A percentile compares a stretch with the other conserved stretches of the same genome.
These are phyloP conservation scores for Brachyhypopomus gauderio DNA, from an alignment of 2,113 vertebrate species.

Conservation along the genomic window DNA sequence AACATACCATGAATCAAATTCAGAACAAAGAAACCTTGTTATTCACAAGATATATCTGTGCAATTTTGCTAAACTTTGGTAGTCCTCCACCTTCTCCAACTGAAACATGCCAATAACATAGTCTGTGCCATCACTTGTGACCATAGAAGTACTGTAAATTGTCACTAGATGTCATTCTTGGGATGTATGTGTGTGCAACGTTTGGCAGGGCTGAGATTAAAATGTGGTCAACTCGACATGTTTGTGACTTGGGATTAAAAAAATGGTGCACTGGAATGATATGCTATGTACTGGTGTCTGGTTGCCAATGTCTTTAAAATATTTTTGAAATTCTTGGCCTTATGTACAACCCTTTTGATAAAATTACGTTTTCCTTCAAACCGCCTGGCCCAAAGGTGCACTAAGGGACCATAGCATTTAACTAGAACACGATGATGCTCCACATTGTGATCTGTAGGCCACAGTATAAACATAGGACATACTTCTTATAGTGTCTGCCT, in stretches of 20 bases:
- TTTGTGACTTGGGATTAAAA: too few relatives aligned
- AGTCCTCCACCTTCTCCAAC: conserved; percentile 23
- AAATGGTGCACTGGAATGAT: too few relatives aligned
- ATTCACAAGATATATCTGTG: conserved; percentile 45
- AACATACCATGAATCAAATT: conserved; percentile 52
- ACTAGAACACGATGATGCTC: background rate
- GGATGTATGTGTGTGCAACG: background rate
- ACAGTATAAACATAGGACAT: background rate
- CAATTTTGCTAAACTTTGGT: conserved; percentile 28
- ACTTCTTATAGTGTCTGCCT: background rate
- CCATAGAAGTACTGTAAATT: conserved; percentile 16
- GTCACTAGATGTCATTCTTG: conserved; percentile 19
- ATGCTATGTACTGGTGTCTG: too few relatives aligned
- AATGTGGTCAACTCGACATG: background rate
- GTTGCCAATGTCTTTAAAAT: too few relatives aligned
- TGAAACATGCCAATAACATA: conserved; percentile 48
- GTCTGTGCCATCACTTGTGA: conserved; percentile 40
- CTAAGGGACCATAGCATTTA: background rate
- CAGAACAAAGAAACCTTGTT: conserved; percentile 44
- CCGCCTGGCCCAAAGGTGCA: conserved; percentile 22
- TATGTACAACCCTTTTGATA: too few relatives aligned
- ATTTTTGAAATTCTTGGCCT: too few relatives aligned
- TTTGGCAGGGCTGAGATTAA: conserved; percentile 29
- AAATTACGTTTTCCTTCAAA: background rate
- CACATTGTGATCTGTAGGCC: background rate